Percentiles rank a stretch among this genome's conserved stretches.
Conservation (phyloP, 2,888 invertebrate genomes). For the Nemoura dubitans region DNA sequence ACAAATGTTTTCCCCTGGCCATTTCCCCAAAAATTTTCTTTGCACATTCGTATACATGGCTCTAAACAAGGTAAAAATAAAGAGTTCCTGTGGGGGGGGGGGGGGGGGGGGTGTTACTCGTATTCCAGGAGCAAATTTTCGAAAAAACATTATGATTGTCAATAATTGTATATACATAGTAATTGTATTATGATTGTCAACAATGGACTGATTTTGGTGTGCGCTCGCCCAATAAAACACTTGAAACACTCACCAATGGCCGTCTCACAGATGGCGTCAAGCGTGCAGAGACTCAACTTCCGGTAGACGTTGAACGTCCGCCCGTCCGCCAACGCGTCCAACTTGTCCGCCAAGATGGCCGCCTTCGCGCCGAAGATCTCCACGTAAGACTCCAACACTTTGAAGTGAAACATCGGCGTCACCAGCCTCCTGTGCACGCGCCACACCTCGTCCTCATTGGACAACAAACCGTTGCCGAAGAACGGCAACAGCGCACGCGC, state of each 20-base stretch:
- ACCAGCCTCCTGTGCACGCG: conserved; percentile 24
- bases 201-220: no score
- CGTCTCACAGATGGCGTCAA: conserved; percentile 33
- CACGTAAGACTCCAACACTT: conserved; percentile 21
- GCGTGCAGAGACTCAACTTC: background rate
- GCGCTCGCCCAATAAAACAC: background rate
- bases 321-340: background rate
- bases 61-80: no score
- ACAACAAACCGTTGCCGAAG: conserved; percentile 29
- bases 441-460: conserved; percentile 32
- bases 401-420: conserved; percentile 36
- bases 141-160: no score
- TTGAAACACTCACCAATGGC: conserved; percentile 26
- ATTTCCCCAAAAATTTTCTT: no score
- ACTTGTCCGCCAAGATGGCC: background rate
- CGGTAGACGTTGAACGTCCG: background rate
- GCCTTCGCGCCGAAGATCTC: conserved; percentile 26
- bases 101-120: no score
- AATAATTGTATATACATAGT: no score
- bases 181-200: no score
- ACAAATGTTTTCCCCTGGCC: no score
- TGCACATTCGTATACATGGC: no score
- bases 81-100: no score
- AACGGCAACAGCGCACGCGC: conserved; percentile 21
- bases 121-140: no score